A percentile compares a stretch with the other conserved stretches of the same genome.
These are phyloP conservation scores for Sigmodon hispidus DNA, from an alignment of 2,113 vertebrate genomes.

Conservation along the genomic window DNA sequence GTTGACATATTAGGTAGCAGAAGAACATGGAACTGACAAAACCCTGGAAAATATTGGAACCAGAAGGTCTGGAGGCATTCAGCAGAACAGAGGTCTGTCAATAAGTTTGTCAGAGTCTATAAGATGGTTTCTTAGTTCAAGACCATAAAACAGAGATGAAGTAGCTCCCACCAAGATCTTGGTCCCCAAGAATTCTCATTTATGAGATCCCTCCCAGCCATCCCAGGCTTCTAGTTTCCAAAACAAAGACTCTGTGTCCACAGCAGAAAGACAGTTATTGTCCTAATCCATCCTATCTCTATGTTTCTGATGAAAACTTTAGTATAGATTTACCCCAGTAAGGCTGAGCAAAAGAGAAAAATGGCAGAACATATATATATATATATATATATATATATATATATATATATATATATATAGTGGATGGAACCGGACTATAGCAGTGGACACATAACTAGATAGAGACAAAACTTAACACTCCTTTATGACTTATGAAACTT, in stretches of 20 bases:
- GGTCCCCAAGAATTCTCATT: too few relatives aligned
- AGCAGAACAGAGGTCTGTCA: too few relatives aligned
- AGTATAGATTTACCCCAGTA: neutral
- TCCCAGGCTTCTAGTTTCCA: neutral
- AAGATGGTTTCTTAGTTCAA: neutral
- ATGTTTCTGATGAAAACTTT: neutral
- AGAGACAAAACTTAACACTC: neutral
- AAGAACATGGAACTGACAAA: too few relatives aligned
- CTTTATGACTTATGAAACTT: neutral
- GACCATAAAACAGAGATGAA: neutral
- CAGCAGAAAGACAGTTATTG: neutral
- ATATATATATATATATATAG: too few relatives aligned
- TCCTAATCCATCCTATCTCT: too few relatives aligned
- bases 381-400: too few relatives aligned
- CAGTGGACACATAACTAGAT: neutral
- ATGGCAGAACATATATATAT: too few relatives aligned
- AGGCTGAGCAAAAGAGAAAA: neutral
- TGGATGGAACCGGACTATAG: too few relatives aligned
- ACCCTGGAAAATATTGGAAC: neutral
- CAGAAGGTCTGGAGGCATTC: fast-evolving
- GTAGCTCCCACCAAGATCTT: neutral
- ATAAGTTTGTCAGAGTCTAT: too few relatives aligned
- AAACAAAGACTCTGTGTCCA: neutral
- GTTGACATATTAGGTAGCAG: neutral
- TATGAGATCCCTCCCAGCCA: neutral